Percentiles rank a stretch among this genome's conserved stretches.
Evolutionary conservation across 2,797 vertebrate genomes (phyloP).

Genomic region (Calcarius lapponicus): DNA sequence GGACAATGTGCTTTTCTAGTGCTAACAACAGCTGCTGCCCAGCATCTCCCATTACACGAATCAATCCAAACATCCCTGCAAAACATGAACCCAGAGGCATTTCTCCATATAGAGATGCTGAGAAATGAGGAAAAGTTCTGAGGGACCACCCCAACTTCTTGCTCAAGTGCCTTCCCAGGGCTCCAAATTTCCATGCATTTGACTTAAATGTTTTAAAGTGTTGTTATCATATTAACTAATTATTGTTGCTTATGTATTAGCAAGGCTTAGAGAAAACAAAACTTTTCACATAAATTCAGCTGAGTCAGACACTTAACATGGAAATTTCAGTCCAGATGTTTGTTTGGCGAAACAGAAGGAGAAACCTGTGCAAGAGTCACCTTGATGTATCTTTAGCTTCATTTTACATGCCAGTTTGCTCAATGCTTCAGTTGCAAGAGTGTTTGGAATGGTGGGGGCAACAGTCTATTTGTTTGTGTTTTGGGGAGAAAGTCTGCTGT

Average conservation of each 20-base stretch:
- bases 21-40: neutral
- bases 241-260: neutral
- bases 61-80: neutral
- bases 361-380: neutral
- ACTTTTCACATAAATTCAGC: neutral
- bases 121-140: neutral
- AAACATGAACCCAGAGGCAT: neutral
- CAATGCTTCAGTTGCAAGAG: neutral
- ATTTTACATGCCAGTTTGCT: neutral
- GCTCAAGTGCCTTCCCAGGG: neutral
- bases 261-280: neutral
- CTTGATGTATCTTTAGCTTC: neutral
- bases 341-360: neutral
- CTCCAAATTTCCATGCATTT: neutral
- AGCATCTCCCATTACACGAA: neutral
- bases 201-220: neutral
- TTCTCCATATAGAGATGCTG: neutral
- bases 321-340: slow-evolving; percentile 14
- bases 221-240: neutral
- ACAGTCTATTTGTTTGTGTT: neutral
- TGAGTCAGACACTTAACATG: neutral
- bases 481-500: neutral
- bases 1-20: neutral
- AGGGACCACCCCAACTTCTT: neutral
- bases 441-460: neutral